These are phyloP conservation scores for Loris lydekkerianus DNA, from an alignment of 2,797 vertebrate genomes.

Conservation along the genomic window DNA sequence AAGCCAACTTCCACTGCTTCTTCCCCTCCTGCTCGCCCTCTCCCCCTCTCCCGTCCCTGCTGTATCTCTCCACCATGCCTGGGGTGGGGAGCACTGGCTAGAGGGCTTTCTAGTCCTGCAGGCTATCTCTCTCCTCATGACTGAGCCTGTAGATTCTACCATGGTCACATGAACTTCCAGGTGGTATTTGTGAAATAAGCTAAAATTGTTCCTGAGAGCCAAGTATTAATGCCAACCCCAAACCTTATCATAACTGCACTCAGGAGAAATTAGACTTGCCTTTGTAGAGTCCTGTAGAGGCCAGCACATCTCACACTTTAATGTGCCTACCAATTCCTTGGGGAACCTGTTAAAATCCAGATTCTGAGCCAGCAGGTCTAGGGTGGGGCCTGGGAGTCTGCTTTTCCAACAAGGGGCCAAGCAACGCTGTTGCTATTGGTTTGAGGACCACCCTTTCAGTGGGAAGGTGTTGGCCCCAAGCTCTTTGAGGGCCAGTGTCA, in stretches of 20 bases:
- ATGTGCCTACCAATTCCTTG: not conserved
- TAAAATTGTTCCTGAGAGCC: not conserved
- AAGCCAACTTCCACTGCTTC: not conserved
- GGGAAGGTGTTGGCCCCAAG: not conserved
- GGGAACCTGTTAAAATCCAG: not conserved
- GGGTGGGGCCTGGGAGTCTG: no score
- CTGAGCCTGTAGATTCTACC: not conserved
- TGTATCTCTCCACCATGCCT: not conserved
- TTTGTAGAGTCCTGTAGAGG: rapidly evolving
- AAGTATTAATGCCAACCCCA: no score
- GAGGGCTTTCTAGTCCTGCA: not conserved
- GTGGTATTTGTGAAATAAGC: not conserved
- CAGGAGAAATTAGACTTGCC: not conserved
- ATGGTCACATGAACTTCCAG: not conserved
- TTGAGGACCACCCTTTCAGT: not conserved
- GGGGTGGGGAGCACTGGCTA: not conserved
- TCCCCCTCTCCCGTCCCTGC: not conserved
- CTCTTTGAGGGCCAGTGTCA: not conserved
- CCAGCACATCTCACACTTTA: not conserved
- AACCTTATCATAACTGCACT: not conserved
- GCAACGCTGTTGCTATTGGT: not conserved
- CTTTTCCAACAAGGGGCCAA: not conserved
- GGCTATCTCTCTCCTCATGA: not conserved
- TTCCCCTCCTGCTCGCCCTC: not conserved
- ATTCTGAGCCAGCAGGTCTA: not conserved